Base-by-base conservation (phyloP, 2,888 invertebrate genomes). In the Drosophila fungiperda region DNA sequence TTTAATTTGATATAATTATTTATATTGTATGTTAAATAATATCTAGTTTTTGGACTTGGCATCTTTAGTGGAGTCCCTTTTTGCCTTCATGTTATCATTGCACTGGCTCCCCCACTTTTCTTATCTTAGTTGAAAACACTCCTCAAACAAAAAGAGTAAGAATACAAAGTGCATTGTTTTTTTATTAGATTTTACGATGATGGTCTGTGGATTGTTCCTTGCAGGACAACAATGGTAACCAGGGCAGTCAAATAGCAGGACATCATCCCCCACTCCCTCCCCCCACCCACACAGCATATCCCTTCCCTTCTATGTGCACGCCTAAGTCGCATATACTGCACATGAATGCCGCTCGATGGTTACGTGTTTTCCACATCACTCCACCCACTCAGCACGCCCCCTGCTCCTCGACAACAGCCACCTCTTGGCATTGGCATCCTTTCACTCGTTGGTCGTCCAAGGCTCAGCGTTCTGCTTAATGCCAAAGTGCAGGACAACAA, bases 241-340 rank as follows among this genome's bases (percentile, higher is more conserved):
- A 80, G 77, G 83, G 65, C 77, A 82, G 83, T 80, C 80, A 80
- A 80, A 80, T 83, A 80, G 73, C 69, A 76, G 62, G 80, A 80
- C 80, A 80, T 76, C 54, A 64, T 69, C 67, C 83, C 54, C 20
- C 60, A 26, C 26, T 38, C 4, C 3, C 45, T 2, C 11, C 20
- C 0, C 12, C 15, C 20, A 23, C 45, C 45, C 20, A 0, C 0
- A 20, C 45, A 20, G 4, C 20, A 45, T 6, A 1, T 17, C 36
- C 1, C 23, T 26, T 49, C 35, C 20, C 45, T 8, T 17, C 38
- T 42, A 38, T 17, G 6, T 20, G 49, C 38, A 45, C 69, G 55
- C 69, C 58, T 73, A 78, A 81, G 66, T 66, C 68, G 63, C 68
- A 66, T 64, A 64, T 42, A 33, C 33, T 58, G 64, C 79, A 79